These are phyloP conservation scores for Epinotia brunnichana DNA, from an alignment of 2,888 invertebrate species.

Conservation along the genomic window DNA sequence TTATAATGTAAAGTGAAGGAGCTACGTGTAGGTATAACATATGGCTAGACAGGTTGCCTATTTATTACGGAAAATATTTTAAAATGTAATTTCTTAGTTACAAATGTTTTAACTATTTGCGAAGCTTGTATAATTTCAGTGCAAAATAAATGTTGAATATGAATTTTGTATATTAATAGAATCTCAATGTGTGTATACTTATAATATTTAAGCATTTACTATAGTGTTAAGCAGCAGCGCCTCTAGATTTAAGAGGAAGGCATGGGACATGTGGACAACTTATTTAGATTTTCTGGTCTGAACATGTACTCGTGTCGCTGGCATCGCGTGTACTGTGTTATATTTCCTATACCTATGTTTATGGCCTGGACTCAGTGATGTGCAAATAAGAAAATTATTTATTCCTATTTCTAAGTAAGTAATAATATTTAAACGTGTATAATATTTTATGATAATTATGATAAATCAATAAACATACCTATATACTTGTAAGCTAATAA, in stretches of 20 bases:
- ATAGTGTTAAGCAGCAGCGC: conserved; percentile 12
- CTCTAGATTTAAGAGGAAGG: neutral
- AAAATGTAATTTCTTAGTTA: conserved; percentile 9
- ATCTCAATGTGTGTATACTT: conserved; percentile 25
- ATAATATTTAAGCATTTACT: conserved; percentile 13
- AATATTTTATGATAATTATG: conserved; percentile 20
- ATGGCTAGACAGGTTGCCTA: conserved; percentile 1
- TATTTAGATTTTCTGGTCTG: neutral
- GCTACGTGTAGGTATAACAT: conserved; percentile 1
- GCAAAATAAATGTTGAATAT: conserved; percentile 29
- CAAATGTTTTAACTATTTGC: conserved; percentile 19
- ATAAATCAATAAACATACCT: conserved; percentile 10
- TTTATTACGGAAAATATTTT: neutral
- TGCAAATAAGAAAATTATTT: conserved; percentile 29
- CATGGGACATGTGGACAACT: neutral
- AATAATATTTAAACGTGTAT: neutral
- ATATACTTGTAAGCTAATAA: too few species aligned
- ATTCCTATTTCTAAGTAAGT: conserved; percentile 31
- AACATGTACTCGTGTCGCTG: conserved; percentile 1
- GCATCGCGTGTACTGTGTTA: neutral
- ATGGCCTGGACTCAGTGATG: conserved; percentile 21
- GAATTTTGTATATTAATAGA: conserved; percentile 33
- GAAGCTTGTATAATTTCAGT: conserved; percentile 20
- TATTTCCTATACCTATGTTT: conserved; percentile 7
- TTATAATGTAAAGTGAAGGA: conserved; percentile 8